Conservation (phyloP, 2,113 vertebrate species). For the Perca schrenkii region DNA sequence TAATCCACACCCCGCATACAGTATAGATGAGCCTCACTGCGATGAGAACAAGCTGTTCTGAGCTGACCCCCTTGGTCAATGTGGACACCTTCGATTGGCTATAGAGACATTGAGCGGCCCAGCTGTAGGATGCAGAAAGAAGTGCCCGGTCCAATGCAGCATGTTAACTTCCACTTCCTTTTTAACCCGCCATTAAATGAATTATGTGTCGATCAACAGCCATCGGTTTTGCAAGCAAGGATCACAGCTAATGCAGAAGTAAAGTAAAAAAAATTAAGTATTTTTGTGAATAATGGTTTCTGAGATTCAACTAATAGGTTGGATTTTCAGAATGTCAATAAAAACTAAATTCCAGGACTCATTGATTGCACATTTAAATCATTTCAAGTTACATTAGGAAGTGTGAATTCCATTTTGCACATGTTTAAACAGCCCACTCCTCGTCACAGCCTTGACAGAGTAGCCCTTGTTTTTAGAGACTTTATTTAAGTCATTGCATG, state of each 20-base stretch:
- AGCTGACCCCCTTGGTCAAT: slow-evolving; percentile 54
- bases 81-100: slow-evolving; percentile 60
- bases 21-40: slow-evolving; percentile 73
- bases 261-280: background rate
- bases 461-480: slow-evolving; percentile 17
- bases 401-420: background rate
- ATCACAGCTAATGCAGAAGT: background rate
- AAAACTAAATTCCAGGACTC: background rate
- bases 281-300: background rate
- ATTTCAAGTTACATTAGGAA: slow-evolving; percentile 13
- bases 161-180: slow-evolving; percentile 29
- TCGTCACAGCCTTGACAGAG: background rate
- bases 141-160: background rate
- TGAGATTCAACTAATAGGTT: background rate
- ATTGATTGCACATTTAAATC: background rate
- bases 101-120: slow-evolving; percentile 13
- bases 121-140: slow-evolving; percentile 4
- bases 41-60: slow-evolving; percentile 72
- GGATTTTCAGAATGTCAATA: background rate
- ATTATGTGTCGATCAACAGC: background rate
- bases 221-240: background rate
- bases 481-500: slow-evolving; percentile 38
- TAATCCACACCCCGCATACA: slow-evolving; percentile 82
- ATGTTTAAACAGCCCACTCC: slow-evolving; percentile 3
- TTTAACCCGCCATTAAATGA: slow-evolving; percentile 4